Evolutionary conservation across 2,888 invertebrate species (phyloP), one percentile per base, ranked within the genome.

Genomic region (Phania funesta): DNA sequence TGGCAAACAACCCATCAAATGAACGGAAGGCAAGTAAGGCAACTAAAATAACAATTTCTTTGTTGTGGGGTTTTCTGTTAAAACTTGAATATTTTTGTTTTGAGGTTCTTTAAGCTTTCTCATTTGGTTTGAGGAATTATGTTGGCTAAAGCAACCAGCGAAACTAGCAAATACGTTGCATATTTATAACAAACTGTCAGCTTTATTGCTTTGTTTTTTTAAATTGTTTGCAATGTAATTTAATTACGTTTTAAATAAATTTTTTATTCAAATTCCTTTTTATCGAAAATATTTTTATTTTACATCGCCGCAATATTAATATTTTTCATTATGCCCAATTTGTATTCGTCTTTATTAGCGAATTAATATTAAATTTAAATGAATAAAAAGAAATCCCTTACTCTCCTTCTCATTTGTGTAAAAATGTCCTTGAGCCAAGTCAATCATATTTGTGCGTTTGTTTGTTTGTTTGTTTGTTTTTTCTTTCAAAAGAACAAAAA

Each of bases 391-490:
- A 52, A 50, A 65, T 22, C 20, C 54, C 35, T 54, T 62, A 62
- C 50, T 44, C 54, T n/a, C n/a, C 13, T 9, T 52, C 26, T 24
- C 29, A 44, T 32, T 75, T 54, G 26, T 20, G 29, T 20, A 60
- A 62, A 56, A 62, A 71, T 64, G 77, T 78, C 77, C 77, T 78
- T 78, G 70, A 78, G 26, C 13, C 35, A 64, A 71, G 77, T 71
- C 77, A 78, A 48, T 71, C 70, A 78, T 68, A 68, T 62, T 62
- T 68, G 52, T 60, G 52, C 67, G 50, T 67, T 44, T 22, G 8
- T 13, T 16, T 48, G 76, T 76, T 76, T 65, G 64, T 64, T 77
- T 48, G 8, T 67, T 48, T 58, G 8, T 29, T 73, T 50, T 48
- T 52, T 13, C 29, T 67, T 67, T 50, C 7, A 26, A 24, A 46